Percentiles rank a stretch among this genome's conserved stretches.
These are phyloP conservation scores for Orestias chungarensis DNA, from an alignment of 2,797 vertebrate species.

Conservation along the genomic window DNA sequence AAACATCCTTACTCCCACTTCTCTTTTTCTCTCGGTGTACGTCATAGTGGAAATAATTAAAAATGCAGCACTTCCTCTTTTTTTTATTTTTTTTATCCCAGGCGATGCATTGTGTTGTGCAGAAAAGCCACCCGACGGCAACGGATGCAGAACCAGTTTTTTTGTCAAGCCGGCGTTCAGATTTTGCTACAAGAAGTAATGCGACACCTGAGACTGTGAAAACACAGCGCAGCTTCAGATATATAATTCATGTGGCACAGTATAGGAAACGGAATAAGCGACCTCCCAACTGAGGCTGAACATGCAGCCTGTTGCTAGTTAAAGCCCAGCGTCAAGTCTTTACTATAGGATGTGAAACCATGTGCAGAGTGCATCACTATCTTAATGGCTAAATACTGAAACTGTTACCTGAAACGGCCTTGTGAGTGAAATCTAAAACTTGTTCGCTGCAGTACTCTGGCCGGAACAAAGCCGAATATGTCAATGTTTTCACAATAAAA, in stretches of 20 bases:
- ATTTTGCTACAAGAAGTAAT: slow-evolving; percentile 43
- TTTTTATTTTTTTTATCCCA: slow-evolving; percentile 21
- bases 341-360: slow-evolving; percentile 68
- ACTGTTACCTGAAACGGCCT: slow-evolving; percentile 66
- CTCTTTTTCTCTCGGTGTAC: slow-evolving; percentile 26
- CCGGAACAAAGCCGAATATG: not conserved
- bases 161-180: slow-evolving; percentile 28
- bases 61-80: slow-evolving; percentile 33
- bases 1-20: slow-evolving; percentile 27
- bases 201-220: slow-evolving; percentile 29
- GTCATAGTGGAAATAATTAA: slow-evolving; percentile 25
- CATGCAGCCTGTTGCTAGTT: slow-evolving; percentile 22
- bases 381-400: slow-evolving; percentile 56
- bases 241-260: slow-evolving; percentile 56
- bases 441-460: slow-evolving; percentile 20
- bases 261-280: slow-evolving; percentile 23
- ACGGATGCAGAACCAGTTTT: slow-evolving; percentile 14
- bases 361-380: slow-evolving; percentile 21
- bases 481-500: not conserved
- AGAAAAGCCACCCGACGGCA: slow-evolving; percentile 8
- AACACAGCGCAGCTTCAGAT: slow-evolving; percentile 28
- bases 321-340: slow-evolving; percentile 27
- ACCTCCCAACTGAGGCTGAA: slow-evolving; percentile 37
- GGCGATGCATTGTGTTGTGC: slow-evolving; percentile 16
- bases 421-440: slow-evolving; percentile 71